Evolutionary conservation across 1,140 invertebrate genomes (phyloP).

Genomic region (Epicauta chinensis): DNA sequence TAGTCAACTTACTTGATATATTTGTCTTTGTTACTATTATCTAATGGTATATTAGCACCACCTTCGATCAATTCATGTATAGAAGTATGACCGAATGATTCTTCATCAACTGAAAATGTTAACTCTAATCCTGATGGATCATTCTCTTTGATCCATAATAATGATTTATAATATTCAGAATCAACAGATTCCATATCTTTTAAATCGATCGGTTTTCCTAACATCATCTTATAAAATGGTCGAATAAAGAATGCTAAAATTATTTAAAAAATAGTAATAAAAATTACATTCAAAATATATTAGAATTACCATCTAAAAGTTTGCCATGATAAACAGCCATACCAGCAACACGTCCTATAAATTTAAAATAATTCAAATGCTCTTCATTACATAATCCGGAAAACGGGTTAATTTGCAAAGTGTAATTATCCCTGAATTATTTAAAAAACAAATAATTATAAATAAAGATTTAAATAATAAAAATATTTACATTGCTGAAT

Average conservation of each 20-base stretch:
- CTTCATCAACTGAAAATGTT: slow-evolving; percentile 94
- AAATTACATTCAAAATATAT: background rate
- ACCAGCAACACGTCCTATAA: slow-evolving; percentile 94
- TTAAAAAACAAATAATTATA: slow-evolving; percentile 11
- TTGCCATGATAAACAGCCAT: slow-evolving; percentile 99
- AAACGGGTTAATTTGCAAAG: slow-evolving; percentile 96
- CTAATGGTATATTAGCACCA: slow-evolving; percentile 85
- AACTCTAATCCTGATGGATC: slow-evolving; percentile 92
- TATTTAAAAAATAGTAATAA: background rate
- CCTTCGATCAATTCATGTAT: slow-evolving; percentile 87
- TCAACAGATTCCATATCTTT: slow-evolving; percentile 99
- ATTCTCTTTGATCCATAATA: slow-evolving; percentile 96
- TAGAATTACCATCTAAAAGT: slow-evolving; percentile 74
- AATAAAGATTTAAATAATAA: slow-evolving; percentile 1
- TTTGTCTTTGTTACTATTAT: slow-evolving; percentile 93
- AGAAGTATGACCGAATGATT: slow-evolving; percentile 90
- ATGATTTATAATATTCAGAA: slow-evolving; percentile 96
- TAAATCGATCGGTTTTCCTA: slow-evolving; percentile 87
- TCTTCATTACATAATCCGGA: slow-evolving; percentile 96
- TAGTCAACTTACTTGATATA: slow-evolving; percentile 78
- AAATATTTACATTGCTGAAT: slow-evolving; percentile 85
- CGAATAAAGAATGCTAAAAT: slow-evolving; percentile 93
- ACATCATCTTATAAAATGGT: slow-evolving; percentile 99
- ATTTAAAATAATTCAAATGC: slow-evolving; percentile 97
- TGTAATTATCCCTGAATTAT: slow-evolving; percentile 88